phyloP scores from a whole-genome alignment of 2,888 invertebrate genomes.

The Phengaris arion region DNA sequence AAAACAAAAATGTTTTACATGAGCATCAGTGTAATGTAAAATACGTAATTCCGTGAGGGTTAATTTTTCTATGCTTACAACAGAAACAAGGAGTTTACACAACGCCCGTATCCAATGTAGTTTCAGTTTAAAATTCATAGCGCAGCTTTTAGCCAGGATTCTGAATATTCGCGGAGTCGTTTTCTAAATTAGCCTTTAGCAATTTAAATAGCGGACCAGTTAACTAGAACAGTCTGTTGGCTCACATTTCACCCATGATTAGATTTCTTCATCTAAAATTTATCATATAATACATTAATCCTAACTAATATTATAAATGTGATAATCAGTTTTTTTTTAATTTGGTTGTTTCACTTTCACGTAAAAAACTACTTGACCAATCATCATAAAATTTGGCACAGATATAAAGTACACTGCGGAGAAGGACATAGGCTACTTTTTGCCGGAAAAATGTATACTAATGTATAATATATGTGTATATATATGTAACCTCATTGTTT shows the following conservation, averaged over 20 bases:
- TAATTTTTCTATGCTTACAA: constrained; percentile 56
- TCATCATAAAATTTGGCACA: too few relatives aligned
- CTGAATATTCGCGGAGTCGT: constrained; percentile 54
- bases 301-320: too few relatives aligned
- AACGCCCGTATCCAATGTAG: constrained; percentile 66
- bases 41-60: neutral
- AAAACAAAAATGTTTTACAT: too few relatives aligned
- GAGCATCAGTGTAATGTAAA: too few relatives aligned
- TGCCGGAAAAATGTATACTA: too few relatives aligned
- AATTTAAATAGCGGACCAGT: constrained; percentile 44
- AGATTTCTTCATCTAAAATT: constrained; percentile 24
- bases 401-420: too few relatives aligned
- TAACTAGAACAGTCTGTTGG: constrained; percentile 35
- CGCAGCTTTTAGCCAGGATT: constrained; percentile 66
- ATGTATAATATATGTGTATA: too few relatives aligned
- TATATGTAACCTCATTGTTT: too few relatives aligned
- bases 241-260: constrained; percentile 30
- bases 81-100: constrained; percentile 62
- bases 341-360: too few relatives aligned
- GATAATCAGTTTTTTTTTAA: too few relatives aligned
- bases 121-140: constrained; percentile 71
- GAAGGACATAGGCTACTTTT: too few relatives aligned
- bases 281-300: neutral
- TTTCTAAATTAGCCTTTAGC: constrained; percentile 60
- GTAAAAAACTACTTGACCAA: too few relatives aligned